Percentiles rank a stretch among this genome's conserved stretches.
phyloP scores from a whole-genome alignment of 37 sponge, comb jelly and placozoan species.

The Corticium candelabrum region DNA sequence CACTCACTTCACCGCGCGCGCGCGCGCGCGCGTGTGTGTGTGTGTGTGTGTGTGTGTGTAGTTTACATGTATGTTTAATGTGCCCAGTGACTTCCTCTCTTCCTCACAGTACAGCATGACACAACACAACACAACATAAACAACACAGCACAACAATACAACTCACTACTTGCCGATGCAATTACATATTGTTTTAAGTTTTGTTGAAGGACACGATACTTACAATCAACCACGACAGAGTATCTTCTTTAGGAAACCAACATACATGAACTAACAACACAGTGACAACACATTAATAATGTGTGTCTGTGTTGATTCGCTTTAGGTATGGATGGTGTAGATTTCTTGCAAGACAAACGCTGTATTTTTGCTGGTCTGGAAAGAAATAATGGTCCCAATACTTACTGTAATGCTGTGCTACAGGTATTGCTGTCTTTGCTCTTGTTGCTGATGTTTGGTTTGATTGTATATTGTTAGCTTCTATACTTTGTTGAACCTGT shows the following conservation, averaged over 20 bases:
- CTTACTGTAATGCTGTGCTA: conserved; percentile 82
- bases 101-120: too few relatives aligned
- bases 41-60: conserved; percentile 1
- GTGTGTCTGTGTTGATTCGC: background rate
- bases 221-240: too few relatives aligned
- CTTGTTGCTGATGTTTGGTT: background rate
- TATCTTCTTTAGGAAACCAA: too few relatives aligned
- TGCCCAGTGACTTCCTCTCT: too few relatives aligned
- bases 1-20: too few relatives aligned
- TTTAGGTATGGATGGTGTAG: conserved; percentile 66
- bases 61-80: too few relatives aligned
- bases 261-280: too few relatives aligned
- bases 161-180: too few relatives aligned
- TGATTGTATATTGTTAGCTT: conserved; percentile 26
- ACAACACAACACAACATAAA: conserved; percentile 25
- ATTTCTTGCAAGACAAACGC: conserved; percentile 58
- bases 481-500: conserved; percentile 78
- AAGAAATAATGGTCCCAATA: conserved; percentile 66
- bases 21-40: too few relatives aligned
- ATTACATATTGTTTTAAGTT: conserved; percentile 20
- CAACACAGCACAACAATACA: too few relatives aligned
- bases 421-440: conserved; percentile 32
- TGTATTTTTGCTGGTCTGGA: conserved; percentile 77
- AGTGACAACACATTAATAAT: too few relatives aligned
- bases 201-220: too few relatives aligned